Percentiles rank a stretch among this genome's conserved stretches.
phyloP scores from a whole-genome alignment of 2,888 invertebrate species.

The Calameuta filiformis region DNA sequence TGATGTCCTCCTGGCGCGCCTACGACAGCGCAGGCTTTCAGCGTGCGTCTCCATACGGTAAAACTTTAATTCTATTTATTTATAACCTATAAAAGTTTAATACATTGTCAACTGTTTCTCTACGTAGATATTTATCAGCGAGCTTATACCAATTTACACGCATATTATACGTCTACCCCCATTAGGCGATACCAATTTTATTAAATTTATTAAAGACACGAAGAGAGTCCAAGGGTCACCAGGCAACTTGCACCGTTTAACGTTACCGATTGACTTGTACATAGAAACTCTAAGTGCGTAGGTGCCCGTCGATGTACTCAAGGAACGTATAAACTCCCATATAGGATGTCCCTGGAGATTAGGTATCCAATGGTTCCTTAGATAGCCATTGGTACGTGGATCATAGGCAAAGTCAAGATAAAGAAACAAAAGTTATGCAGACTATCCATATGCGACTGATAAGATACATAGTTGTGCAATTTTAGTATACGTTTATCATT shows the following conservation, averaged over 20 bases:
- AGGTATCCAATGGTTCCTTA: background rate
- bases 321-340: background rate
- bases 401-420: constrained; percentile 27
- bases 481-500: constrained; percentile 33
- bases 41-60: constrained; percentile 84
- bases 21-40: constrained; percentile 84
- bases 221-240: background rate
- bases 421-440: constrained; percentile 31
- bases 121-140: background rate
- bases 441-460: constrained; percentile 34
- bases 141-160: no score
- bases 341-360: background rate
- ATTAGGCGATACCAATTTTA: background rate
- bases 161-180: background rate
- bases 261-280: background rate
- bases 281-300: background rate
- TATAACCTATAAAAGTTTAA: background rate
- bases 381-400: constrained; percentile 7
- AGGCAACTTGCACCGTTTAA: background rate
- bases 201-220: background rate
- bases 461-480: constrained; percentile 34
- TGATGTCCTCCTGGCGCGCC: constrained; percentile 81
- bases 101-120: background rate
- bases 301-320: background rate
- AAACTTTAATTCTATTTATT: constrained; percentile 15